These are phyloP conservation scores for Halictus ligatus DNA, from an alignment of 2,888 invertebrate species.

Conservation along the genomic window DNA sequence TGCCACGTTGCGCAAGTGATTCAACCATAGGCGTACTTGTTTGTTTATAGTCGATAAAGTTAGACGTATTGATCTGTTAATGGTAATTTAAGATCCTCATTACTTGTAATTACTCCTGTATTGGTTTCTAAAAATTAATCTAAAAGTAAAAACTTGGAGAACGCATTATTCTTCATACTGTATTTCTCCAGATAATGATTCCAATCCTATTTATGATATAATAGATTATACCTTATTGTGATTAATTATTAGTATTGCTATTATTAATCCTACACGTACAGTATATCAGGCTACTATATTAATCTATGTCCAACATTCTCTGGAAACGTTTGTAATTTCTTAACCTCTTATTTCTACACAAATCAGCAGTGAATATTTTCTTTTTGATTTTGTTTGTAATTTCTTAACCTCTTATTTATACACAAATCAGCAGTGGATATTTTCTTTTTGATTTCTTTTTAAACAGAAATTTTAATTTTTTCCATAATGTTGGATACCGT, in stretches of 20 bases:
- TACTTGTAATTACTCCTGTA: not conserved
- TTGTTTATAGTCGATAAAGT: conserved; percentile 29
- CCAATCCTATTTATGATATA: not conserved
- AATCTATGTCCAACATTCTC: too few species aligned
- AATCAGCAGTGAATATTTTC: too few species aligned
- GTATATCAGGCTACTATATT: not conserved
- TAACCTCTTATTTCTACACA: too few species aligned
- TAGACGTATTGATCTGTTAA: not conserved
- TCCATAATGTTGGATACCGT: not conserved
- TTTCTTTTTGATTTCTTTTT: not conserved
- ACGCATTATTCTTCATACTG: not conserved
- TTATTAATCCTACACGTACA: not conserved
- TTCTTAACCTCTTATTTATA: too few species aligned
- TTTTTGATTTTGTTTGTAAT: too few species aligned
- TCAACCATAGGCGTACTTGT: conserved; percentile 2
- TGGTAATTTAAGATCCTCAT: not conserved
- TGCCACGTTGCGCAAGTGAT: conserved; percentile 35
- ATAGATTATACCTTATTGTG: not conserved
- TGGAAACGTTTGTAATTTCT: too few species aligned
- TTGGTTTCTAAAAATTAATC: too few species aligned
- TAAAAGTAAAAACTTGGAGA: not conserved
- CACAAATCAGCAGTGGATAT: not conserved
- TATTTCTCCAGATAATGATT: not conserved
- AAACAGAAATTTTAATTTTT: not conserved
- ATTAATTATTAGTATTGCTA: not conserved